phyloP scores from a whole-genome alignment of 2,797 vertebrate species.

The Karalla daura region DNA sequence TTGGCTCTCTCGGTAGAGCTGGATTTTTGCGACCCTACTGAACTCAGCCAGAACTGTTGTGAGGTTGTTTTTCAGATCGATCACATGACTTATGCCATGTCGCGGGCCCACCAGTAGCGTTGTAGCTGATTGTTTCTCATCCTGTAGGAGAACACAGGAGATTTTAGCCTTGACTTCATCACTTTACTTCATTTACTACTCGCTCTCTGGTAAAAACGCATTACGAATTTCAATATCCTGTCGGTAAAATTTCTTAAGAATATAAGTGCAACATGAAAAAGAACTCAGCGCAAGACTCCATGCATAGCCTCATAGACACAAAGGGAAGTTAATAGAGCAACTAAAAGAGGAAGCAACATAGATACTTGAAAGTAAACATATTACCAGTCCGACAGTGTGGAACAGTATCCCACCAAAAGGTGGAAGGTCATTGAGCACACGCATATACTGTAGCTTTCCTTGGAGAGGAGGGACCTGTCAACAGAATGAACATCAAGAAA shows the following conservation, averaged over 20 bases:
- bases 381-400: conserved; percentile 97
- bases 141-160: conserved; percentile 78
- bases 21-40: conserved; percentile 96
- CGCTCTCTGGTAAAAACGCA: background rate
- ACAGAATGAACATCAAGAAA: conserved; percentile 54
- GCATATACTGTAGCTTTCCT: conserved; percentile 98
- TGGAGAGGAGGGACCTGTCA: conserved; percentile 93
- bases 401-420: conserved; percentile 97
- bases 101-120: conserved; percentile 95
- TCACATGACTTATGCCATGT: conserved; percentile 98
- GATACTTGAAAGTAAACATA: conserved; percentile 22
- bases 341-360: background rate
- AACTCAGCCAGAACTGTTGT: conserved; percentile 97
- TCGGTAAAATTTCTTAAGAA: background rate
- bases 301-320: background rate
- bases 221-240: conserved; percentile 1
- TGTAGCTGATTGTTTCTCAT: conserved; percentile 95
- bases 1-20: conserved; percentile 96
- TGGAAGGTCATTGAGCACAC: conserved; percentile 96
- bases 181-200: too few relatives aligned
- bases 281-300: background rate
- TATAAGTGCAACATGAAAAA: background rate
- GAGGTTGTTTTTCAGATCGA: conserved; percentile 99
- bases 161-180: background rate
- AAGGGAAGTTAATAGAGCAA: background rate